Percentiles rank a stretch among this genome's conserved stretches.
Conservation (phyloP, 2,113 vertebrate species). For the Malurus melanocephalus region DNA sequence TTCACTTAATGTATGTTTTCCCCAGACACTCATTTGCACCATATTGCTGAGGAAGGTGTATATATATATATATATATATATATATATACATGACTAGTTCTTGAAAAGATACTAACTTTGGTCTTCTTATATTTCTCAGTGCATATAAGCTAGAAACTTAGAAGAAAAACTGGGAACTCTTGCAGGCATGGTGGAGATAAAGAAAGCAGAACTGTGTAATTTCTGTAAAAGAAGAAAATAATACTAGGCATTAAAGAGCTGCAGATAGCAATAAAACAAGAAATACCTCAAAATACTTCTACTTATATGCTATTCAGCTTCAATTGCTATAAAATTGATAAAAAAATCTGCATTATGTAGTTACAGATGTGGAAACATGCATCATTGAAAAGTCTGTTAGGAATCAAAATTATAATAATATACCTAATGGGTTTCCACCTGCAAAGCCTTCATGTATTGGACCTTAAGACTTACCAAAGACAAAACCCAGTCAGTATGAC, state of each 20-base stretch:
- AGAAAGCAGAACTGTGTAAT: background rate
- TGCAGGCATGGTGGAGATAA: background rate
- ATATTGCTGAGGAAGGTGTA: background rate
- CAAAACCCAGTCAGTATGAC: background rate
- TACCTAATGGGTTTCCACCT: background rate
- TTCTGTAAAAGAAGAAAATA: background rate
- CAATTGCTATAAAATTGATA: background rate
- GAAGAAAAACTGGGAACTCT: background rate
- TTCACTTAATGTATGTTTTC: background rate
- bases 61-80: too few relatives aligned
- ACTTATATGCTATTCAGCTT: background rate
- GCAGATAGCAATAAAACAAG: background rate
- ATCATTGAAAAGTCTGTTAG: background rate
- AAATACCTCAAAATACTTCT: background rate
- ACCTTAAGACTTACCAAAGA: background rate
- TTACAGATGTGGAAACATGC: background rate
- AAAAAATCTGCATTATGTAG: background rate
- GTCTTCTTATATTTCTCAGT: background rate
- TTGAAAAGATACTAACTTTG: background rate
- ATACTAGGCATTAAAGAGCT: background rate
- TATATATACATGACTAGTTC: background rate
- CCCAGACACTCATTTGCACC: background rate
- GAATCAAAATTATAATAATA: background rate
- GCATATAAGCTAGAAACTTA: background rate
- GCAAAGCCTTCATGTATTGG: background rate